Evolutionary conservation across 1,140 invertebrate species (phyloP).

Genomic region (Meloidogyne floridensis): DNA sequence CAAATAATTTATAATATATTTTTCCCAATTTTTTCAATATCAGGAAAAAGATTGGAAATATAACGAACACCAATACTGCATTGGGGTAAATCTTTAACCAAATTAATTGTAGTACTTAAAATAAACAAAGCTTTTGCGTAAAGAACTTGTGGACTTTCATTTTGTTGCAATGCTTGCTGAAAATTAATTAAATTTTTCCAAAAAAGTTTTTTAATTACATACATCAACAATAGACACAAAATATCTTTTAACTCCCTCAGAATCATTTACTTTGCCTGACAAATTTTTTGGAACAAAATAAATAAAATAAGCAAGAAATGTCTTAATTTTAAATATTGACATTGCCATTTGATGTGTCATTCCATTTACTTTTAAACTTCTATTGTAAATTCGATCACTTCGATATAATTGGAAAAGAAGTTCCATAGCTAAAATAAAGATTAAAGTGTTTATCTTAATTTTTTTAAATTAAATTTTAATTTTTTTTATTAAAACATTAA

Average conservation of each 20-base stretch:
- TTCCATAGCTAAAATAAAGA: slow-evolving; percentile 13
- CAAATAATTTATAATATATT: background rate
- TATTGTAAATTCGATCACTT: slow-evolving; percentile 19
- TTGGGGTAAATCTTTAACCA: background rate
- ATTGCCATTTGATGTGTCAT: slow-evolving; percentile 24
- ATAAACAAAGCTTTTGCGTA: background rate
- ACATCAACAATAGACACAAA: slow-evolving; percentile 11
- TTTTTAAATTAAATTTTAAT: too few species aligned
- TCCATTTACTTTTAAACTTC: slow-evolving; percentile 26
- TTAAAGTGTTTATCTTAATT: too few species aligned
- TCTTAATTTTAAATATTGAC: slow-evolving; percentile 26
- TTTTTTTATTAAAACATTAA: too few species aligned
- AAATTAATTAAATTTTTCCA: background rate
- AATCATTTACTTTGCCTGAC: slow-evolving; percentile 17
- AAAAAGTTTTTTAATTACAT: background rate
- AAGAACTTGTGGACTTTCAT: background rate
- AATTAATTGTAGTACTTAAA: background rate
- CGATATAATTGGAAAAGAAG: background rate
- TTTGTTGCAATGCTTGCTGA: background rate
- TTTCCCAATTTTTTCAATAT: background rate
- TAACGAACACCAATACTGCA: slow-evolving; percentile 10
- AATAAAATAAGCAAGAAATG: slow-evolving; percentile 23
- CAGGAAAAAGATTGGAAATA: slow-evolving; percentile 13
- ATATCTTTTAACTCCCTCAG: slow-evolving; percentile 18
- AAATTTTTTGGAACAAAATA: slow-evolving; percentile 6